Conservation (phyloP, 1,140 invertebrate species). For the Atta texana region DNA sequence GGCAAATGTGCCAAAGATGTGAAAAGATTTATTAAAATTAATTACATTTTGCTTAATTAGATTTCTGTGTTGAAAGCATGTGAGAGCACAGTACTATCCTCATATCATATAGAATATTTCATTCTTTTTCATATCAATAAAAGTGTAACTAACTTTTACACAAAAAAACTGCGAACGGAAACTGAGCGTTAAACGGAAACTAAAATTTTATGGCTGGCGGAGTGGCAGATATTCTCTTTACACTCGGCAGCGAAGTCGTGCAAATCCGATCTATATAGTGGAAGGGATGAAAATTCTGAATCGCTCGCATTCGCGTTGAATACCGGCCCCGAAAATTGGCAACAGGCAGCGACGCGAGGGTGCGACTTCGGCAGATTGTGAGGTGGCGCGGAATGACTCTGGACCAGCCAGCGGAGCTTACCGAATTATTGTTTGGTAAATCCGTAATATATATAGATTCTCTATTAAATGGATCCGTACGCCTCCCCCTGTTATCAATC, state of each 20-base stretch:
- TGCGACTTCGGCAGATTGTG: conserved; percentile 58
- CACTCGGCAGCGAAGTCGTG: not conserved
- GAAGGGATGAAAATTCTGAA: conserved; percentile 33
- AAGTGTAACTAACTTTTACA: not conserved
- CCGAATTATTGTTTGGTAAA: conserved; percentile 77
- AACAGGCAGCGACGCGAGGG: conserved; percentile 43
- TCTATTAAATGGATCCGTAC: conserved; percentile 74
- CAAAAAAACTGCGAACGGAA: not conserved
- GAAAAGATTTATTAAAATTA: conserved; percentile 12
- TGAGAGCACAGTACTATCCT: not conserved
- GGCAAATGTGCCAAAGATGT: not conserved
- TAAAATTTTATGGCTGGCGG: conserved; percentile 32
- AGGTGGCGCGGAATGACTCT: conserved; percentile 47
- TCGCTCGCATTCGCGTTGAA: conserved; percentile 24
- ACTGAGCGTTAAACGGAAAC: conserved; percentile 11
- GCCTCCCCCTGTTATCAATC: not conserved
- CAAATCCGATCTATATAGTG: conserved; percentile 26
- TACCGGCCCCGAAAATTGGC: conserved; percentile 36
- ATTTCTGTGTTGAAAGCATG: not conserved
- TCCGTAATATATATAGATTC: conserved; percentile 73
- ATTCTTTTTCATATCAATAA: conserved; percentile 3
- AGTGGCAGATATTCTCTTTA: conserved; percentile 7
- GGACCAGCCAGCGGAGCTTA: conserved; percentile 54
- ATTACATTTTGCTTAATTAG: conserved; percentile 14
- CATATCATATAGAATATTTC: conserved; percentile 11